phyloP scores from a whole-genome alignment of 2,113 vertebrate species.

The Struthidea cinerea region DNA sequence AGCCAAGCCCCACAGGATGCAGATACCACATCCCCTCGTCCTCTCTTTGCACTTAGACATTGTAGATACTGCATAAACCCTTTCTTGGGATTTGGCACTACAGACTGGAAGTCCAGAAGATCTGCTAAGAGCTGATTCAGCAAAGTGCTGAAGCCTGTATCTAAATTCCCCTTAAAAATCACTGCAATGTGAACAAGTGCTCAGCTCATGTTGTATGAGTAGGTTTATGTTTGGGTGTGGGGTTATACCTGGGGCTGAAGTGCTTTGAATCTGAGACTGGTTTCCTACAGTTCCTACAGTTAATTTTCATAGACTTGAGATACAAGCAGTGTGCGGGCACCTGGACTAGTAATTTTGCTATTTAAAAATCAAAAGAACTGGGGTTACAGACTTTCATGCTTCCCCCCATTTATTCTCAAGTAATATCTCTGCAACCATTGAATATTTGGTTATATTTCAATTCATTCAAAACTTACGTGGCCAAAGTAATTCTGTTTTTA shows the following conservation, averaged over 20 bases:
- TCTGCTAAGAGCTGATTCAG: neutral
- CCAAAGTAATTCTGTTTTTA: neutral
- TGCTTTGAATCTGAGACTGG: neutral
- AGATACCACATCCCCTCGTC: rapidly evolving
- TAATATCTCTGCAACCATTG: neutral
- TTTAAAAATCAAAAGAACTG: neutral
- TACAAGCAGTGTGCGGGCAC: neutral
- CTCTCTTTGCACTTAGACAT: neutral
- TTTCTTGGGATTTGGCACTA: neutral
- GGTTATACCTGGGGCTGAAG: neutral
- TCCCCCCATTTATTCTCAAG: neutral
- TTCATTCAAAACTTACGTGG: neutral
- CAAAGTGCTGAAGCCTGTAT: neutral
- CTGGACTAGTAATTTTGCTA: neutral
- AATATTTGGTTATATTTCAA: neutral
- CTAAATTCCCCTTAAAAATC: neutral
- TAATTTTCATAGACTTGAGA: neutral
- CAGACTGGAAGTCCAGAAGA: neutral
- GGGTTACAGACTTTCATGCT: neutral
- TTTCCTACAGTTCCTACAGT: neutral
- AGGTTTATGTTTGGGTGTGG: rapidly evolving
- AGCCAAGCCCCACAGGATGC: rapidly evolving
- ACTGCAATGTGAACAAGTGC: neutral
- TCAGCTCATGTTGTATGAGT: neutral
- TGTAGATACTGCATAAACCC: neutral